Conservation (phyloP, 2,888 invertebrate genomes). For the Plagodis pulveraria region DNA sequence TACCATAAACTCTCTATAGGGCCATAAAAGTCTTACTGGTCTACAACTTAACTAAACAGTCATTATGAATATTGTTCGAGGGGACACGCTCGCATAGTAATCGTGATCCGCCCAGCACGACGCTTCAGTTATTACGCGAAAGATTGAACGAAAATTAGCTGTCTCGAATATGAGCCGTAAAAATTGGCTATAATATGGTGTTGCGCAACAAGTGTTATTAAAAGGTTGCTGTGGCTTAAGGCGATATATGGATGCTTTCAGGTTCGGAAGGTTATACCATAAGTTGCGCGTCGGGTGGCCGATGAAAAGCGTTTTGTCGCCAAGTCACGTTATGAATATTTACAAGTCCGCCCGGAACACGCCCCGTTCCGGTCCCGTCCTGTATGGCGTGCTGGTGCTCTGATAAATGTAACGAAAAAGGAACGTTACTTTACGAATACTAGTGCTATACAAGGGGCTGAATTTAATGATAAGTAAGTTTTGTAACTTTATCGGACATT, state of each 20-base stretch:
- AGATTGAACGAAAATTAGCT: conserved; percentile 69
- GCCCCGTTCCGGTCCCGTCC: conserved; percentile 49
- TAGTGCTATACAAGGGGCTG: background rate
- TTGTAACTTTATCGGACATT: too few relatives aligned
- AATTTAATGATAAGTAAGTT: too few relatives aligned
- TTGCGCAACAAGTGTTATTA: conserved; percentile 52
- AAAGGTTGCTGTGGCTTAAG: conserved; percentile 30
- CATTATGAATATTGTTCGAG: conserved; percentile 63
- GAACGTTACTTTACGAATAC: conserved; percentile 27
- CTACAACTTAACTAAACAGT: conserved; percentile 54
- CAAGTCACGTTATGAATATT: conserved; percentile 73
- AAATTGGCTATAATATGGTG: conserved; percentile 52
- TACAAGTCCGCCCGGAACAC: conserved; percentile 57
- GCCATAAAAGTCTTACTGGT: conserved; percentile 53
- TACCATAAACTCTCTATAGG: conserved; percentile 50
- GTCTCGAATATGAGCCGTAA: conserved; percentile 60
- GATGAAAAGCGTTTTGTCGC: conserved; percentile 74
- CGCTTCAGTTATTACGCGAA: conserved; percentile 67
- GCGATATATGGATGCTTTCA: conserved; percentile 56
- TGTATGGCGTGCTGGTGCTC: conserved; percentile 19
- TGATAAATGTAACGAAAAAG: conserved; percentile 39
- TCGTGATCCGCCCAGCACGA: conserved; percentile 74
- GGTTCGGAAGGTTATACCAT: conserved; percentile 53
- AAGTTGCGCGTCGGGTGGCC: conserved; percentile 77
- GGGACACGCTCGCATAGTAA: conserved; percentile 64